Conservation (phyloP, 2,888 invertebrate genomes). For the Mythimna impura region DNA sequence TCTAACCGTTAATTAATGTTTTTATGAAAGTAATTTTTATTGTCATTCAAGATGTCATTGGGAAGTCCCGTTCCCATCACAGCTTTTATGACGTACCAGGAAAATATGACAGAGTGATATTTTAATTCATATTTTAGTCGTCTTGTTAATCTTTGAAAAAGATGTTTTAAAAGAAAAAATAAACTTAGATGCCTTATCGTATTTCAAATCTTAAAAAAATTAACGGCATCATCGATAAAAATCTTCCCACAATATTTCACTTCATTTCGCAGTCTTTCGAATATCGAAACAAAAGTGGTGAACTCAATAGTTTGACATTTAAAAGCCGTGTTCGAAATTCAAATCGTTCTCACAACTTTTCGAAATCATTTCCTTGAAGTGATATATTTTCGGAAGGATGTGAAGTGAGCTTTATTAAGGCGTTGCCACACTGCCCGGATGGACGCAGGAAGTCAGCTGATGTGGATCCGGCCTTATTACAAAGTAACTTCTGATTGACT, state of each 20-base stretch:
- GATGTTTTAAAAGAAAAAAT: neutral
- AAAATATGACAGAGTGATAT: no score
- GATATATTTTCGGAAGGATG: slow-evolving; percentile 57
- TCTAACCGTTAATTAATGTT: neutral
- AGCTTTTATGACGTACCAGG: neutral
- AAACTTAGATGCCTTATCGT: neutral
- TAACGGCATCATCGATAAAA: neutral
- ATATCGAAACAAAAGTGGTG: slow-evolving; percentile 36
- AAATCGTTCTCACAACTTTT: slow-evolving; percentile 58
- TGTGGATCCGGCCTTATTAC: slow-evolving; percentile 59
- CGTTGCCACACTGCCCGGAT: slow-evolving; percentile 56
- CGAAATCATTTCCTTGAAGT: slow-evolving; percentile 53
- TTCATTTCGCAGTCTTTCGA: slow-evolving; percentile 18
- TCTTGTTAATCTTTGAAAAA: neutral
- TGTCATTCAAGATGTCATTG: neutral
- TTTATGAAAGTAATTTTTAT: neutral
- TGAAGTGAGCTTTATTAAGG: slow-evolving; percentile 50
- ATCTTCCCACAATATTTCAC: slow-evolving; percentile 23
- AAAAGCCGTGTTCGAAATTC: slow-evolving; percentile 35
- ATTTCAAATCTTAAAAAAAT: neutral
- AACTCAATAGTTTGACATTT: slow-evolving; percentile 50
- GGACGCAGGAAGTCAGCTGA: slow-evolving; percentile 35
- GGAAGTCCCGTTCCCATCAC: slow-evolving; percentile 16
- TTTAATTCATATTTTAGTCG: no score
- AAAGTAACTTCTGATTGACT: slow-evolving; percentile 45